Evolutionary conservation across 2,888 invertebrate genomes (phyloP), one percentile per base, ranked within the genome.

Genomic region (Marronus borbonicus): DNA sequence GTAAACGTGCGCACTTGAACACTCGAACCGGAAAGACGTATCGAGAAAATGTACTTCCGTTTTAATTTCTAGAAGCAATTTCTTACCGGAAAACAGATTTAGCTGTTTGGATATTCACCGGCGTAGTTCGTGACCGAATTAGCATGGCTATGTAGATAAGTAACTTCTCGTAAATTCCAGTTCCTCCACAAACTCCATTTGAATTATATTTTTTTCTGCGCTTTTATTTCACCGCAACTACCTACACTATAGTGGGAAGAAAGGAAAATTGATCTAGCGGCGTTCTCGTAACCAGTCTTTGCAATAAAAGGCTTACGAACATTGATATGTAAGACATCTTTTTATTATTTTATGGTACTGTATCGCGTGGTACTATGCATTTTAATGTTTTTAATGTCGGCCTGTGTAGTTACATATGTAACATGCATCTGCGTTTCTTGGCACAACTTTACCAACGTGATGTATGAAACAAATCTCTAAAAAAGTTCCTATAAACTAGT

Each of bases 21-120:
- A 62, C 24, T 12, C 68, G 68, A 55, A 76, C 4, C 24, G 68
- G 36, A 52, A 76, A 49, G 68, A 68, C 39, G 76, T 58, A 55
- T 66, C 39, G 28, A 50, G 68, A 66, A 55, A 68, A 65, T 17
- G 36, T 76, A 68, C 52, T 31, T 76, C 68, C 76, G 28, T 36
- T 44, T 58, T 55, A 58, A 52, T 31, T 44, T 60, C 20, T 60
- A 17, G 50, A 55, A 39, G 24, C 39, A 75, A 31, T 7, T n/a
- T 31, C 28, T 39, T 14, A 20, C 39, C 36, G 72, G 36, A 62
- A 72, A 55, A 39, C 65, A 65, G 44, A 39, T 39, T n/a, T 50
- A 50, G 8, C 50, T 50, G 50, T 49, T 50, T 24, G 12, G 39
- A 17, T 44, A 39, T 28, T 28, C 20, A 50, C 68, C 50, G 7